These are phyloP conservation scores for Montipora efflorescens DNA, from an alignment of 64 coral and sea anemone genomes.

Conservation along the genomic window DNA sequence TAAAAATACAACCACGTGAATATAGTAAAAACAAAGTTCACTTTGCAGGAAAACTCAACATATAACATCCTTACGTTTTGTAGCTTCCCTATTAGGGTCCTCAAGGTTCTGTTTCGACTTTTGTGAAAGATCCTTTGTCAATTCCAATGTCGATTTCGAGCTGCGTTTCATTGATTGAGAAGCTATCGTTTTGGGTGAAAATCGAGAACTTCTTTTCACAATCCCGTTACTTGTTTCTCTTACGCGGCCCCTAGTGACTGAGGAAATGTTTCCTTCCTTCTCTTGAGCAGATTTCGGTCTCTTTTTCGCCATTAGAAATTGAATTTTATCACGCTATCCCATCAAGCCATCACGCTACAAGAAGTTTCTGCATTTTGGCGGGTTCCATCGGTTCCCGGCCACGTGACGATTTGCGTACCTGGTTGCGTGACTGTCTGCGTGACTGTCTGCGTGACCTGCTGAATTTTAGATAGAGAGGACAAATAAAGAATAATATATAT, in stretches of 20 bases:
- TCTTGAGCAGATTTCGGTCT: background rate
- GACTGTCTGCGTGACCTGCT: too few species aligned
- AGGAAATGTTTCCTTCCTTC: background rate
- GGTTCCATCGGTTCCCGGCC: conserved; percentile 3
- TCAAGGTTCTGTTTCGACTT: background rate
- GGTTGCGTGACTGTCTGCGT: background rate
- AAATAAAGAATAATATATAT: too few species aligned
- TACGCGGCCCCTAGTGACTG: background rate
- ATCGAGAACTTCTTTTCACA: background rate
- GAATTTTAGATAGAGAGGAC: too few species aligned
- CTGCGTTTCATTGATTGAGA: background rate
- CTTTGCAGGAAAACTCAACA: background rate
- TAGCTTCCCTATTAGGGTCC: background rate
- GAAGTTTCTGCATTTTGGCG: background rate
- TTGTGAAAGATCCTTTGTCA: background rate
- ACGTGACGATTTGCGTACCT: background rate
- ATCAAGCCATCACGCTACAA: background rate
- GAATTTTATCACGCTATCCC: background rate
- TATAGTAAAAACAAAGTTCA: background rate
- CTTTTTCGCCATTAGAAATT: conserved; percentile 5
- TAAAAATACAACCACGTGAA: background rate
- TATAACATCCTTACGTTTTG: background rate
- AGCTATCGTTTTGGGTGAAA: background rate
- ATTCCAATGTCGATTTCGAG: conserved; percentile 18
- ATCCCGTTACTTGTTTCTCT: background rate